Conservation (phyloP, 2,888 invertebrate genomes). For the Andrena haemorrhoa region DNA sequence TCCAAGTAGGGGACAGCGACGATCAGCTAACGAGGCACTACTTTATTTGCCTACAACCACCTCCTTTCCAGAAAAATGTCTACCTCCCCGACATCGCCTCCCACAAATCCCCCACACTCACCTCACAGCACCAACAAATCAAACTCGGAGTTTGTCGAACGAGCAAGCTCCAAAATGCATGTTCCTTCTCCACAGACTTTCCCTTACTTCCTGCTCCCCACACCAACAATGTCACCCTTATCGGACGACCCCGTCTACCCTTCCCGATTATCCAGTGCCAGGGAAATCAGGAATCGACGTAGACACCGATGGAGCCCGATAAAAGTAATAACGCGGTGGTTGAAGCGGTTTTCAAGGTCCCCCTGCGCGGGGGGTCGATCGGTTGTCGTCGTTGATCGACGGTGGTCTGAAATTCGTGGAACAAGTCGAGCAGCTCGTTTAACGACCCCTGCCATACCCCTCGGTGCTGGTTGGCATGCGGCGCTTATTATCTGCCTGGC, state of each 20-base stretch:
- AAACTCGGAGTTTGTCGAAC: no score
- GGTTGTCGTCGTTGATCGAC: background rate
- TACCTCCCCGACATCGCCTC: no score
- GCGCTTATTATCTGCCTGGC: slow-evolving; percentile 64
- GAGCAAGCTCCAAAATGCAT: no score
- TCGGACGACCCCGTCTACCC: background rate
- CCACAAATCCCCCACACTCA: no score
- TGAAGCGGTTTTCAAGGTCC: slow-evolving; percentile 14
- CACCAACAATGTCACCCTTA: slow-evolving; percentile 6
- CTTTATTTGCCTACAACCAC: no score
- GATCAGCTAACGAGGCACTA: no score
- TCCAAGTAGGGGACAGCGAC: no score
- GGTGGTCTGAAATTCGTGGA: slow-evolving; percentile 45
- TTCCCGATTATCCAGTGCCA: background rate
- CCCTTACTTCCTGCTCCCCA: background rate
- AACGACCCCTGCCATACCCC: slow-evolving; percentile 60
- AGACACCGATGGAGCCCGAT: slow-evolving; percentile 18
- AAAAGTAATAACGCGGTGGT: slow-evolving; percentile 29
- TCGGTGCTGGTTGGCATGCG: slow-evolving; percentile 62
- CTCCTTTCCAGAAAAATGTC: no score
- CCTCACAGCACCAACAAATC: no score
- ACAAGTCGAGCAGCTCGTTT: slow-evolving; percentile 64
- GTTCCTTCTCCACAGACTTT: no score
- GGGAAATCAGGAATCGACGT: background rate
- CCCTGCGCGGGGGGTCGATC: background rate